Evolutionary conservation across 1,140 invertebrate species (phyloP), one percentile per base, ranked within the genome.

Genomic region (Radopholus similis): DNA sequence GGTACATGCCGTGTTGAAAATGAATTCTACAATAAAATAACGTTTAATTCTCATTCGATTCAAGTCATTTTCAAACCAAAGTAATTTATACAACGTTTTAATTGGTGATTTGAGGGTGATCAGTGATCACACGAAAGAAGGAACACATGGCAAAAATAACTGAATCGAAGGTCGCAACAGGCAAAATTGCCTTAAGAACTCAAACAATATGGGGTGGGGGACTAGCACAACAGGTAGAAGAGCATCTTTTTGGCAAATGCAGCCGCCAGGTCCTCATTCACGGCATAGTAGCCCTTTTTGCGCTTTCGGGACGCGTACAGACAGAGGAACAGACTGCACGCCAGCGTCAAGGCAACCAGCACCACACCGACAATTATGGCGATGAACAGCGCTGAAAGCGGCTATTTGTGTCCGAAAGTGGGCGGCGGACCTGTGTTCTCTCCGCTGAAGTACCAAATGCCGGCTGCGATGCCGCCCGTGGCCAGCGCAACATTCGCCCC

Each of bases 201-300:
- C 23, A 51, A 23, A 28, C n/a, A n/a, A n/a, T n/a, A n/a, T n/a
- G n/a, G n/a, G n/a, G n/a, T n/a, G n/a, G n/a, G n/a, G n/a, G 13
- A 51, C 30, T 28, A 51, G 30, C 47, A 62, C 32, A 62, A 62
- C 35, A 62, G 21, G 34, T 62, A 62, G 47, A 62, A 62, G 30
- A 62, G 34, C 6, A 62, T 4, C 26, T 62, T 62, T 8, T 62
- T 62, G 9, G 34, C 59, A 62, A 62, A 62, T 47, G 59, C 42
- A 21, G 49, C 32, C 13, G 59, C 59, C 28, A 47, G 30, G 4
- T 42, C 23, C 28, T 62, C 59, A 62, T 62, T 62, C 13, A 62
- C 59, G 8, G 59, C 59, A 49, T 62, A 62, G 47, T 62, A 62
- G 4, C 59, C 59, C 9, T 49, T 38, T n/a, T 62, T 62, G 9